A percentile compares a stretch with the other conserved stretches of the same genome.
Evolutionary conservation across 2,888 invertebrate genomes (phyloP).

Genomic region (Plagodis dolabraria): DNA sequence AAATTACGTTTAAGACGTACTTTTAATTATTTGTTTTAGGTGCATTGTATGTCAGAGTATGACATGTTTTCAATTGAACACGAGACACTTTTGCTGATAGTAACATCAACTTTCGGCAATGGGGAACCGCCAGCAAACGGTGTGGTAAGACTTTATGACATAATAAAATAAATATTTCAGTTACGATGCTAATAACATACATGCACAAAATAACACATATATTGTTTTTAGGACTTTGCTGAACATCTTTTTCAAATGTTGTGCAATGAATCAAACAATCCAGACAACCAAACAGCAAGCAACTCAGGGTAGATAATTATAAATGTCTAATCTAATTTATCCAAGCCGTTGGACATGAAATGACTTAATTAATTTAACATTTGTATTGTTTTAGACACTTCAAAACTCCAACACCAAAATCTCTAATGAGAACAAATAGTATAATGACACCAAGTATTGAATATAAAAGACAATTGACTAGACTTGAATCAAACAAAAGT

Average conservation of each 20-base stretch:
- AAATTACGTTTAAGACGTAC: no score
- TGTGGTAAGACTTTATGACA: slow-evolving; percentile 85
- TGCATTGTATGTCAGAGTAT: slow-evolving; percentile 96
- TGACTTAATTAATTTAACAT: background rate
- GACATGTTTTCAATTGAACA: slow-evolving; percentile 97
- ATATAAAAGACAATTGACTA: slow-evolving; percentile 86
- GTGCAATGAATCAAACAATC: slow-evolving; percentile 62
- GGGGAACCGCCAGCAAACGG: slow-evolving; percentile 99
- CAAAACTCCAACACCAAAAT: slow-evolving; percentile 91
- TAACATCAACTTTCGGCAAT: slow-evolving; percentile 98
- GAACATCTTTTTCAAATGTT: slow-evolving; percentile 72
- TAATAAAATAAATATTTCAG: background rate
- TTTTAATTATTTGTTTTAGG: slow-evolving; percentile 75
- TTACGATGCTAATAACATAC: background rate
- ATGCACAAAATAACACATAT: background rate
- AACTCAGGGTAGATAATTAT: slow-evolving; percentile 43
- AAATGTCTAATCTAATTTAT: background rate
- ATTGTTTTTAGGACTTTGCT: slow-evolving; percentile 63
- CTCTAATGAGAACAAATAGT: slow-evolving; percentile 95
- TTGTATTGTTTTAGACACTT: slow-evolving; percentile 71
- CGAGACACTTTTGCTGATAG: slow-evolving; percentile 94
- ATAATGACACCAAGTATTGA: slow-evolving; percentile 65
- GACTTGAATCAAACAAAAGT: slow-evolving; percentile 77
- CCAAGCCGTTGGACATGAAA: background rate
- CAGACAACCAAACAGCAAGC: slow-evolving; percentile 54